Evolutionary conservation across 2,797 vertebrate genomes (phyloP).

Genomic region (Pangasius mekongensis): DNA sequence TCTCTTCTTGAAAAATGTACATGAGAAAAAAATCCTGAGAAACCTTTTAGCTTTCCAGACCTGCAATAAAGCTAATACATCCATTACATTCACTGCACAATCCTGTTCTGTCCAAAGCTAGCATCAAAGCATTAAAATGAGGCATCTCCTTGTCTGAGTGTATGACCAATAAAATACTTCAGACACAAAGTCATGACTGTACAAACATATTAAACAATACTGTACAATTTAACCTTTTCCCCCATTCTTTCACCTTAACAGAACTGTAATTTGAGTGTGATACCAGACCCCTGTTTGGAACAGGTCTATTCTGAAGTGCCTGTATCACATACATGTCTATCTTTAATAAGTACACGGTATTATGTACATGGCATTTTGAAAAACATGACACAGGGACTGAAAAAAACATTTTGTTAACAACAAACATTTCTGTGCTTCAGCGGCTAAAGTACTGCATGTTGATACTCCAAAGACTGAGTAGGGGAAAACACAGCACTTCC

Average conservation of each 20-base stretch:
- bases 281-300: conserved; percentile 16
- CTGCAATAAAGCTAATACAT: conserved; percentile 57
- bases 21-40: conserved; percentile 53
- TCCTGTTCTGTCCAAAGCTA: conserved; percentile 49
- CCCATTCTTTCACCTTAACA: conserved; percentile 10
- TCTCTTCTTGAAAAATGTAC: conserved; percentile 11
- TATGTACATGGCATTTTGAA: conserved; percentile 44
- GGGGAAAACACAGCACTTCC: neutral
- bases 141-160: conserved; percentile 38
- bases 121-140: conserved; percentile 36
- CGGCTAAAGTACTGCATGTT: conserved; percentile 37
- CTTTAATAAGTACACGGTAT: conserved; percentile 38
- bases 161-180: conserved; percentile 37
- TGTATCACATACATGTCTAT: conserved; percentile 27
- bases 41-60: conserved; percentile 52
- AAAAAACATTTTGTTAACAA: conserved; percentile 1
- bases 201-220: conserved; percentile 55
- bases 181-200: conserved; percentile 48
- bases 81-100: conserved; percentile 58
- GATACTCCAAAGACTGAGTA: conserved; percentile 13
- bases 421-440: conserved; percentile 39
- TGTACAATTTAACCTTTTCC: conserved; percentile 51
- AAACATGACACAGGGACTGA: conserved; percentile 6
- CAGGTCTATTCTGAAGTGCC: conserved; percentile 21
- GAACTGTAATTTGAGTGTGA: conserved; percentile 15